Evolutionary conservation across 2,113 vertebrate genomes (phyloP).

Genomic region (Labrus mixtus): DNA sequence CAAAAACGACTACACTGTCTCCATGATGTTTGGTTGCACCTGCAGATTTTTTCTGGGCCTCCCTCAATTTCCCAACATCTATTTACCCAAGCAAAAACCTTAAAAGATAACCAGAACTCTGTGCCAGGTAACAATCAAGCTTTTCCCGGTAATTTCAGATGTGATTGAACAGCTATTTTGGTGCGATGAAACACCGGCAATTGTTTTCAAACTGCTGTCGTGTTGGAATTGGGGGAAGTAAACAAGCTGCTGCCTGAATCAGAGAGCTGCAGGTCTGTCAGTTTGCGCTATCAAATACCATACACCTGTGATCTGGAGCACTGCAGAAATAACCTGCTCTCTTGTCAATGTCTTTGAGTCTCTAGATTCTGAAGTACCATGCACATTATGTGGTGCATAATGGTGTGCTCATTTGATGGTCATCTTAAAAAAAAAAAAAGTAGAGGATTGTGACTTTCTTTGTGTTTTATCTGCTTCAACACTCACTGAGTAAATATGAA

Average conservation of each 20-base stretch:
- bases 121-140: conserved; percentile 4
- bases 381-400: not conserved
- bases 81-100: not conserved
- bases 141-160: conserved; percentile 2
- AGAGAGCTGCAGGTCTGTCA: not conserved
- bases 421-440: too few relatives aligned
- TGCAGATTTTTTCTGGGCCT: not conserved
- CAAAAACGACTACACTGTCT: too few relatives aligned
- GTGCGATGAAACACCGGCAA: not conserved
- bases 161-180: conserved; percentile 4
- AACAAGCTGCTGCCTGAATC: not conserved
- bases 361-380: not conserved
- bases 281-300: not conserved
- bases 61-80: not conserved
- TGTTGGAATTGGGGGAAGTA: not conserved
- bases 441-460: not conserved
- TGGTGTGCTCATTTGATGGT: not conserved
- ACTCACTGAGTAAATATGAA: not conserved
- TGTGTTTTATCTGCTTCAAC: too few relatives aligned
- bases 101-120: not conserved
- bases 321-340: not conserved
- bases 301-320: not conserved
- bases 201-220: not conserved
- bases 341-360: not conserved
- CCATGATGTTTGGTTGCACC: not conserved